A percentile compares a stretch with the other conserved stretches of the same genome.
These are phyloP conservation scores for Illadopsis cleaveri DNA, from an alignment of 2,113 vertebrate species.

Conservation along the genomic window DNA sequence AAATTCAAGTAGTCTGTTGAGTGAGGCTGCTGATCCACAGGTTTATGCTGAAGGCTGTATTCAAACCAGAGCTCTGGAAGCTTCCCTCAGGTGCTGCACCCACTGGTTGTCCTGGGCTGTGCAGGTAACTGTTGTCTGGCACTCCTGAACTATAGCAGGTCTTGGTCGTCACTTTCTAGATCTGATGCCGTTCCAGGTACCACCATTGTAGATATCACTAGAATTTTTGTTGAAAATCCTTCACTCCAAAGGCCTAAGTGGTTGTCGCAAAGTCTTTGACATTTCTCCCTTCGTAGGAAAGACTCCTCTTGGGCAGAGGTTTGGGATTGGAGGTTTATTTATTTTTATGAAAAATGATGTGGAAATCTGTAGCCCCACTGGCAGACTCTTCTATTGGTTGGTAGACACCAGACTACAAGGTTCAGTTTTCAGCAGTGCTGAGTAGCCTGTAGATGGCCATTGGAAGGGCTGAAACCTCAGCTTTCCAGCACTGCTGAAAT, in stretches of 20 bases:
- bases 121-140: background rate
- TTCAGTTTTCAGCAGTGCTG: background rate
- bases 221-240: background rate
- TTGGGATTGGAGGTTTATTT: background rate
- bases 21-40: background rate
- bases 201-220: background rate
- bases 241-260: background rate
- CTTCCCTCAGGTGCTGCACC: background rate
- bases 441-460: background rate
- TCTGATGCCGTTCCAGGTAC: background rate
- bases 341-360: background rate
- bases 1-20: background rate
- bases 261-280: background rate
- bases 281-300: background rate
- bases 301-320: background rate
- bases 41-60: background rate
- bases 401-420: background rate
- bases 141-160: background rate
- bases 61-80: background rate
- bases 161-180: background rate
- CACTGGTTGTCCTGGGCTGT: background rate
- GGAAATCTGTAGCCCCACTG: background rate
- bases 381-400: background rate
- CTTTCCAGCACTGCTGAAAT: background rate
- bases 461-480: background rate